These are phyloP conservation scores for Urechis unicinctus DNA, from an alignment of 2,888 invertebrate genomes.

Conservation along the genomic window DNA sequence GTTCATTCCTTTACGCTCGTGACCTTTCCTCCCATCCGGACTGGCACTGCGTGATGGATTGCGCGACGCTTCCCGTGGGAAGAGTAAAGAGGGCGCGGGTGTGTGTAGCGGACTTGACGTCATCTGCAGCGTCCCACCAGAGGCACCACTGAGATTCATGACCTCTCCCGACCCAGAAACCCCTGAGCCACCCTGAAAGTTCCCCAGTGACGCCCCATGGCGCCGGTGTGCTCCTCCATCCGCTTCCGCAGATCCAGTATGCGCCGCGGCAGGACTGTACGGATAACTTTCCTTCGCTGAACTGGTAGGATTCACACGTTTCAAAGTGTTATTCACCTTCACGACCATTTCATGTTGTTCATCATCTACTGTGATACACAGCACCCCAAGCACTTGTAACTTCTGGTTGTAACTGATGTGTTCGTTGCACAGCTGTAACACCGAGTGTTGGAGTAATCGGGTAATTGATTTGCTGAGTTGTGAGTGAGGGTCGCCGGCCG, in stretches of 20 bases:
- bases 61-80: background rate
- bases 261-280: no score
- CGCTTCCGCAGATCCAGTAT: no score
- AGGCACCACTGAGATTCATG: background rate
- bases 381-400: constrained; percentile 24
- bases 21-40: constrained; percentile 5
- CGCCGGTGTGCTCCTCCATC: background rate
- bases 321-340: constrained; percentile 26
- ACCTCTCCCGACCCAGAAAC: background rate
- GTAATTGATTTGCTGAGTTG: constrained; percentile 8
- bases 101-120: no score
- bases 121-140: no score
- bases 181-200: background rate
- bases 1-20: constrained; percentile 21
- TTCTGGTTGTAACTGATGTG: constrained; percentile 23
- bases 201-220: background rate
- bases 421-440: constrained; percentile 25
- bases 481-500: background rate
- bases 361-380: constrained; percentile 24
- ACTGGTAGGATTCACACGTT: constrained; percentile 15
- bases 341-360: constrained; percentile 23
- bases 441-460: constrained; percentile 22
- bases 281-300: constrained; percentile 16
- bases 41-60: background rate
- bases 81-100: no score